phyloP scores from a whole-genome alignment of 2,113 vertebrate genomes.

The Saguinus imperator region DNA sequence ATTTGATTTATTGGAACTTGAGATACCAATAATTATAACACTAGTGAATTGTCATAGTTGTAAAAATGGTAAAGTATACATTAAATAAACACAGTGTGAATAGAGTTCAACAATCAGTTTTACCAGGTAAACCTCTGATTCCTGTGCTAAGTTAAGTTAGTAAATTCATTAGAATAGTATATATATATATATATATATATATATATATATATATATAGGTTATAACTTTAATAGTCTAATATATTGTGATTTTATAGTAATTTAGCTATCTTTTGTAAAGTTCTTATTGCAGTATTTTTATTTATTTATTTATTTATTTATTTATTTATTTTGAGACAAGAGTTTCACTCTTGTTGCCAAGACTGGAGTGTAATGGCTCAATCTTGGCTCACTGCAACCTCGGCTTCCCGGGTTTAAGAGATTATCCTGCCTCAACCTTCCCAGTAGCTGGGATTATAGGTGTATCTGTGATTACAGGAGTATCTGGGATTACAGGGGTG shows the following conservation, averaged over 20 bases:
- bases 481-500: too few species aligned
- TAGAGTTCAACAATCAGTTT: neutral
- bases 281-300: too few species aligned
- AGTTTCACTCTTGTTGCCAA: too few species aligned
- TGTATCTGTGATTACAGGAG: too few species aligned
- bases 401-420: too few species aligned
- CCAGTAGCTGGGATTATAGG: too few species aligned
- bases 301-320: too few species aligned
- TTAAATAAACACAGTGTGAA: neutral
- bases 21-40: neutral
- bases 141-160: neutral
- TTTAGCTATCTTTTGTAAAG: neutral
- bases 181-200: neutral
- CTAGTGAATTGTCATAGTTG: neutral
- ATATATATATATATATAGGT: neutral
- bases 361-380: too few species aligned
- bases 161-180: neutral
- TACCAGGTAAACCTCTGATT: neutral
- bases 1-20: neutral
- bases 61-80: neutral
- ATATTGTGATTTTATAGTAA: neutral
- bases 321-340: too few species aligned
- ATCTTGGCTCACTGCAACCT: too few species aligned
- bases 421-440: too few species aligned
- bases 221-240: neutral